A percentile compares a stretch with the other conserved stretches of the same genome.
phyloP scores from a whole-genome alignment of 2,113 vertebrate species.

The Corythaeola cristata region DNA sequence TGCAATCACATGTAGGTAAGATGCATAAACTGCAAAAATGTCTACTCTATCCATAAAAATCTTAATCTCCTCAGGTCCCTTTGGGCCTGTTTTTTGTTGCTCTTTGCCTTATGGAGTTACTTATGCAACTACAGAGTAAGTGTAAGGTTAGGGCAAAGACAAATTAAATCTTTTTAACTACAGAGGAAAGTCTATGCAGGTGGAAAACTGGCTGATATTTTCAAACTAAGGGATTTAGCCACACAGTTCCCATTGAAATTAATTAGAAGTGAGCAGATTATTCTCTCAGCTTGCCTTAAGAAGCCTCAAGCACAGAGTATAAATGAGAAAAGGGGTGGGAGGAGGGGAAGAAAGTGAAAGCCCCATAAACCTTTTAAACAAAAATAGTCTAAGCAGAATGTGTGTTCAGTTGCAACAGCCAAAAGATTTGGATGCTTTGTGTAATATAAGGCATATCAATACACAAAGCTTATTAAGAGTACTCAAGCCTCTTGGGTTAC shows the following conservation, averaged over 20 bases:
- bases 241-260: slow-evolving; percentile 14
- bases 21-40: not conserved
- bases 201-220: slow-evolving; percentile 8
- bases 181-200: not conserved
- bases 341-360: not conserved
- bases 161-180: not conserved
- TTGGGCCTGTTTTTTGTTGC: not conserved
- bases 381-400: not conserved
- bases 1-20: not conserved
- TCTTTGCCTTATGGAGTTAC: not conserved
- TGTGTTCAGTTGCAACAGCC: not conserved
- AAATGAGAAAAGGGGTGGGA: not conserved
- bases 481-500: not conserved
- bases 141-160: not conserved
- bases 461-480: not conserved
- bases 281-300: slow-evolving; percentile 24
- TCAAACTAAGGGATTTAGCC: not conserved
- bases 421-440: not conserved
- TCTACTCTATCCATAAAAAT: not conserved
- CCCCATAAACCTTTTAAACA: not conserved
- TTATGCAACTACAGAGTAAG: not conserved
- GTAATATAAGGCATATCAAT: not conserved
- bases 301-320: not conserved
- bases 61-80: not conserved
- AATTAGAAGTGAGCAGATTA: slow-evolving; percentile 30